A percentile compares a stretch with the other conserved stretches of the same genome.
phyloP scores from a whole-genome alignment of 2,113 vertebrate genomes.

The Scomber scombrus region DNA sequence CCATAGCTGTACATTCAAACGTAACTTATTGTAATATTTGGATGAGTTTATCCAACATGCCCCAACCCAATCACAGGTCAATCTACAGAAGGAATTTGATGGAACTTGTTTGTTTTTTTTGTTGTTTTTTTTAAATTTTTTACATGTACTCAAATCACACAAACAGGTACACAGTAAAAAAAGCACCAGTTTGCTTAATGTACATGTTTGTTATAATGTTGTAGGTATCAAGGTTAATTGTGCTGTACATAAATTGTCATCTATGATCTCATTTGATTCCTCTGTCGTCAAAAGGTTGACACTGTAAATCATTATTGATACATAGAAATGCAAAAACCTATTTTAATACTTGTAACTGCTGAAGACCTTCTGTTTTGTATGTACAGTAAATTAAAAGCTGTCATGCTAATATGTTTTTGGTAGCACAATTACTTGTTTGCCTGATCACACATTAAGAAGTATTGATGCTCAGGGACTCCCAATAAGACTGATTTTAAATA shows the following conservation, averaged over 20 bases:
- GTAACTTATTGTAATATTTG: not conserved
- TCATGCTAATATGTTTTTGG: slow-evolving; percentile 65
- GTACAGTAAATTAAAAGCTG: slow-evolving; percentile 80
- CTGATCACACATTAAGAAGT: slow-evolving; percentile 2
- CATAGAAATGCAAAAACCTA: slow-evolving; percentile 79
- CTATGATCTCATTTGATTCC: slow-evolving; percentile 61
- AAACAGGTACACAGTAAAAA: slow-evolving; percentile 11
- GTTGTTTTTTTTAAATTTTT: no score
- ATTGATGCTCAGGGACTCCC: not conserved
- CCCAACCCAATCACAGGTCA: not conserved
- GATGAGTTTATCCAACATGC: not conserved
- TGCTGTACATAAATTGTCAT: slow-evolving; percentile 68
- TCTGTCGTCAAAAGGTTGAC: slow-evolving; percentile 64
- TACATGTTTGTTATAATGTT: slow-evolving; percentile 45
- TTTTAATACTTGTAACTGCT: slow-evolving; percentile 80
- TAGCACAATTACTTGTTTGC: slow-evolving; percentile 10
- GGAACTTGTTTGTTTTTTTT: not conserved
- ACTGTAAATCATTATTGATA: slow-evolving; percentile 68
- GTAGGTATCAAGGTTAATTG: slow-evolving; percentile 57
- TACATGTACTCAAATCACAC: slow-evolving; percentile 18
- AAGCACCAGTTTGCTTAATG: not conserved
- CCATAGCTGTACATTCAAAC: not conserved
- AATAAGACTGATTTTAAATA: not conserved
- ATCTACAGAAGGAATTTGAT: not conserved
- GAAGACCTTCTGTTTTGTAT: slow-evolving; percentile 81